Evolutionary conservation across 35 echinoderm and acorn worm genomes (phyloP), one percentile per base, ranked within the genome.

Genomic region (Lytechinus pictus): DNA sequence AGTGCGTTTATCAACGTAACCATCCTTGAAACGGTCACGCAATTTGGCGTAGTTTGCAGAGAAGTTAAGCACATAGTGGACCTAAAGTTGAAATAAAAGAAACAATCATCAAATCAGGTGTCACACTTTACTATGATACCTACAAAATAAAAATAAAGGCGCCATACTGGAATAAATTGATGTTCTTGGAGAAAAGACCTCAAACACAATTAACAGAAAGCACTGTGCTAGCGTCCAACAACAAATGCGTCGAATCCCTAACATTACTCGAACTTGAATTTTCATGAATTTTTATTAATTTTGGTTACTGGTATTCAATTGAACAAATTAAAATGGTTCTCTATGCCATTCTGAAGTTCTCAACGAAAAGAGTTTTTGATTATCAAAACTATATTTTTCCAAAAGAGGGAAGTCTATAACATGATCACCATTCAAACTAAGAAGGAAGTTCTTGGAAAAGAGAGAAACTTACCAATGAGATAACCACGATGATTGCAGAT

Each of bases 41-140:
- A 98, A 96, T 55, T 98, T 98, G 60, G 97, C 97, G 96, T 97
- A 98, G 94, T 98, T 98, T 53, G 97, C 97, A 2, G 96, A 92
- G 54, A 95, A 97, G 86, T 98, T 98, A 9, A 98, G 91, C 28
- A 98, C 91, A 79, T 95, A 98, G 60, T 97, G 96, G 14, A 98
- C 14, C 97, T 98, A 54, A 91, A 89, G 92, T 72, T 16, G 92
- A 90, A 87, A 71, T 86, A 95, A 54, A 90, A n/a, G 16, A 5
- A 1, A 79, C 66, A 19, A 79, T 79, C 6, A 58, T 58, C 9
- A n/a, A 24, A 79, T 79, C 66, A 79, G 6, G 21, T 4, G n/a
- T 79, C 19, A 19, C 19, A 79, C 66, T 79, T 0, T 9, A 57
- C 54, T 10, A 55, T 10, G 54, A 57, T 11, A 58, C 56, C 9